Conservation (phyloP, 2,888 invertebrate genomes). For the Drosophila bunnanda region DNA sequence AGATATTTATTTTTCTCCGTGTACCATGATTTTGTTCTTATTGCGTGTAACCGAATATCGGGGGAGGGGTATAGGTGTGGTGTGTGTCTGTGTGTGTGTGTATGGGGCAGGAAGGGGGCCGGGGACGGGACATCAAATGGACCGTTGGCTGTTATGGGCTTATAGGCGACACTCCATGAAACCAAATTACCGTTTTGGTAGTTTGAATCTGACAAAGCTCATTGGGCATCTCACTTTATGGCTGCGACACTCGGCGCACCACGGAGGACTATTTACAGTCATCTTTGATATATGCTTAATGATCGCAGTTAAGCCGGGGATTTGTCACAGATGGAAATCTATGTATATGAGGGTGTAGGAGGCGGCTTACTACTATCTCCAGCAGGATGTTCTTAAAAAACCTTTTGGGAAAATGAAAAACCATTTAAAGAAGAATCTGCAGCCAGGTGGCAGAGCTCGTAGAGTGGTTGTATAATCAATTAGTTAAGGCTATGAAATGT, state of each 20-base stretch:
- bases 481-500: conserved; percentile 13
- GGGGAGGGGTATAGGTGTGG: conserved; percentile 24
- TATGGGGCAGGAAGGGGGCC: not conserved
- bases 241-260: conserved; percentile 16
- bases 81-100: not conserved
- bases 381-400: conserved; percentile 14
- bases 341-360: not conserved
- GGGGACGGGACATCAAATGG: conserved; percentile 66
- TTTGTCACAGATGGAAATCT: conserved; percentile 42
- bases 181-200: conserved; percentile 68
- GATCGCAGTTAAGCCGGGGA: conserved; percentile 37
- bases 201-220: conserved; percentile 50
- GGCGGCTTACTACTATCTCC: not conserved
- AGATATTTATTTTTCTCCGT: not conserved
- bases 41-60: conserved; percentile 41
- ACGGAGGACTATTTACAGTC: conserved; percentile 41
- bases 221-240: conserved; percentile 50
- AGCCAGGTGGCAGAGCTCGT: conserved; percentile 13
- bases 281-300: conserved; percentile 38
- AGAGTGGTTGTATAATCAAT: conserved; percentile 4
- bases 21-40: conserved; percentile 34
- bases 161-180: conserved; percentile 68
- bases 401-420: not conserved
- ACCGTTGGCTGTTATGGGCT: conserved; percentile 77
- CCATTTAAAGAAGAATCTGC: no score